Evolutionary conservation across 1,140 invertebrate genomes (phyloP).

Genomic region (Nymphalis io): DNA sequence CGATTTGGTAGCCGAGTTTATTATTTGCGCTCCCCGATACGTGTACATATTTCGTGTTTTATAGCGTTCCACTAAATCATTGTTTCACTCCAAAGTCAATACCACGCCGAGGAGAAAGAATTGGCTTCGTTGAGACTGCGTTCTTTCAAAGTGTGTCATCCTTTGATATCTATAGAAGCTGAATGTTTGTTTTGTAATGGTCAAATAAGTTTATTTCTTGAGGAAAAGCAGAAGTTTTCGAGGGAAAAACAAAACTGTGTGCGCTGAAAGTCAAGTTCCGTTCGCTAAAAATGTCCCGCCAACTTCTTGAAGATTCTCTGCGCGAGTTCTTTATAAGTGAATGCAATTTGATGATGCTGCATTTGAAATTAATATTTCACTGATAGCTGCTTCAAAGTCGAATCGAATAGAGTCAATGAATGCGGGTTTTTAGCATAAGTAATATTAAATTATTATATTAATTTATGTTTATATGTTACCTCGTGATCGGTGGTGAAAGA

Average conservation of each 20-base stretch:
- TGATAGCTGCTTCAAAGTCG: neutral
- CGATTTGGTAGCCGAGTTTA: slow-evolving; percentile 72
- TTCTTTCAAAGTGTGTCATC: slow-evolving; percentile 37
- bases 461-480: neutral
- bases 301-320: slow-evolving; percentile 21
- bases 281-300: slow-evolving; percentile 23
- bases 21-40: slow-evolving; percentile 67
- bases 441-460: neutral
- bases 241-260: slow-evolving; percentile 22
- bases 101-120: slow-evolving; percentile 9
- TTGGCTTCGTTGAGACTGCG: slow-evolving; percentile 17
- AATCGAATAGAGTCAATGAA: too few species aligned
- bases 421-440: too few species aligned
- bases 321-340: slow-evolving; percentile 25
- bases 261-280: slow-evolving; percentile 25
- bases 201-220: slow-evolving; percentile 36
- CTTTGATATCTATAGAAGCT: slow-evolving; percentile 34
- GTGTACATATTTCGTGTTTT: slow-evolving; percentile 64
- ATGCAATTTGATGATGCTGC: slow-evolving; percentile 23
- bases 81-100: slow-evolving; percentile 52
- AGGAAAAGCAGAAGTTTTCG: slow-evolving; percentile 29
- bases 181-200: slow-evolving; percentile 32
- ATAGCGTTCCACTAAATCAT: slow-evolving; percentile 57
- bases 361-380: neutral
- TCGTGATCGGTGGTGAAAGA: too few species aligned